These are phyloP conservation scores for Anthophora plumipes DNA, from an alignment of 2,888 invertebrate genomes.

Conservation along the genomic window DNA sequence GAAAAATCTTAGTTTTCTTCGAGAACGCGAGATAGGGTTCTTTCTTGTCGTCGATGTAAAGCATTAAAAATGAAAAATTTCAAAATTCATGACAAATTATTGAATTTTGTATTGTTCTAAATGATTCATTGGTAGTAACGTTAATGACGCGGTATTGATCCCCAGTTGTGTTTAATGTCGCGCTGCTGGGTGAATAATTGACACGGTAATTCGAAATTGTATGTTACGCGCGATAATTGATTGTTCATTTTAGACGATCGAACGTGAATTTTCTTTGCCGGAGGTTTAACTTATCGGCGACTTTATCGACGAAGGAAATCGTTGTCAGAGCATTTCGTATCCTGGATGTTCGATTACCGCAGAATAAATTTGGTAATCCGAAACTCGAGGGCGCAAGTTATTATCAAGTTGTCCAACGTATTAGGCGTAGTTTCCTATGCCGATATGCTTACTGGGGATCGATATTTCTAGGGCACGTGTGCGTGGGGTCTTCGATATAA, in stretches of 20 bases:
- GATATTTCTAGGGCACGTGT: conserved; percentile 38
- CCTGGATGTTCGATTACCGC: conserved; percentile 39
- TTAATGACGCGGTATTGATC: not conserved
- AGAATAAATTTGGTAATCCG: conserved; percentile 53
- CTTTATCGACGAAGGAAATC: conserved; percentile 4
- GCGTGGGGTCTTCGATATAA: conserved; percentile 20
- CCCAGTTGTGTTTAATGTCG: not conserved
- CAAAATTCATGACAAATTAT: not conserved
- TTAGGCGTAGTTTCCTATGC: conserved; percentile 41
- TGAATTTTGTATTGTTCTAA: not conserved
- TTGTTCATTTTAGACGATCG: not conserved
- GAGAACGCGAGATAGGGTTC: too few relatives aligned
- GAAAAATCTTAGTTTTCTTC: conserved; percentile 8
- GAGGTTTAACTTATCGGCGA: not conserved
- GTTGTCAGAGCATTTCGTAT: conserved; percentile 20
- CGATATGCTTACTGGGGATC: conserved; percentile 49
- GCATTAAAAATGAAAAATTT: too few relatives aligned
- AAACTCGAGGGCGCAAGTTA: conserved; percentile 48
- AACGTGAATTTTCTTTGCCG: not conserved
- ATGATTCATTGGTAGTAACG: not conserved
- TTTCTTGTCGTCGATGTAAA: too few relatives aligned
- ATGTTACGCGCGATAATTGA: too few relatives aligned
- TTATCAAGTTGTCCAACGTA: conserved; percentile 58
- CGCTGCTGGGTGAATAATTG: not conserved
- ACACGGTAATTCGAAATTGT: not conserved